Percentiles rank a stretch among this genome's conserved stretches.
Evolutionary conservation across 2,888 invertebrate genomes (phyloP).

Genomic region (Ennomos erosarius): DNA sequence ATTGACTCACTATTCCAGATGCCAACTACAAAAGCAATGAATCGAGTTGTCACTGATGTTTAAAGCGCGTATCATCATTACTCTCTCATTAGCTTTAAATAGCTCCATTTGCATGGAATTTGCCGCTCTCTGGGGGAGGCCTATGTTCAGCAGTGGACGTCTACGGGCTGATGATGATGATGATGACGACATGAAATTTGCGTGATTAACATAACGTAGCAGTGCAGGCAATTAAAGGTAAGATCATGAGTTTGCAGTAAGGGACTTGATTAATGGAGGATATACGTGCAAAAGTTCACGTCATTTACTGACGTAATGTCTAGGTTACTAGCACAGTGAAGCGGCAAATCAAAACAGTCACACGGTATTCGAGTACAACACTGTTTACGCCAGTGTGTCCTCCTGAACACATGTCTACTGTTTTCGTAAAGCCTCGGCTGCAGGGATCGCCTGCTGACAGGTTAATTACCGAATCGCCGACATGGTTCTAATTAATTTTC

Average conservation of each 20-base stretch:
- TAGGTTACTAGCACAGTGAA: conserved; percentile 41
- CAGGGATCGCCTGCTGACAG: conserved; percentile 61
- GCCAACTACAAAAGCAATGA: conserved; percentile 14
- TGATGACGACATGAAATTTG: conserved; percentile 11
- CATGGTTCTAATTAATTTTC: conserved; percentile 47
- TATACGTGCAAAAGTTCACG: conserved; percentile 10
- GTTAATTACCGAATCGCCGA: conserved; percentile 52
- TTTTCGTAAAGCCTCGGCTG: conserved; percentile 48
- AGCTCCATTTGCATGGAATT: conserved; percentile 29
- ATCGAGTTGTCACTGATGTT: conserved; percentile 21
- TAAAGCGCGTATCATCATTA: conserved; percentile 21
- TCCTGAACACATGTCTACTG: conserved; percentile 54
- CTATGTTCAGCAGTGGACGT: too few relatives aligned
- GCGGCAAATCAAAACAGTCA: conserved; percentile 61
- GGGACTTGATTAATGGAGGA: background rate
- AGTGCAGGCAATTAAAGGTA: too few relatives aligned
- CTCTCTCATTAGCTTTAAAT: conserved; percentile 29
- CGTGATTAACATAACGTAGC: conserved; percentile 23
- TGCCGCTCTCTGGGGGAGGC: too few relatives aligned
- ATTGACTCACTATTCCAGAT: conserved; percentile 12
- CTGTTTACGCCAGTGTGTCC: conserved; percentile 50
- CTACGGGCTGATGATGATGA: too few relatives aligned
- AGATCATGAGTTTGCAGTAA: background rate
- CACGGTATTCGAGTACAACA: conserved; percentile 56
- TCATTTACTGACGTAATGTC: conserved; percentile 13